Conservation (phyloP, 2,113 vertebrate species). For the Motacilla alba region DNA sequence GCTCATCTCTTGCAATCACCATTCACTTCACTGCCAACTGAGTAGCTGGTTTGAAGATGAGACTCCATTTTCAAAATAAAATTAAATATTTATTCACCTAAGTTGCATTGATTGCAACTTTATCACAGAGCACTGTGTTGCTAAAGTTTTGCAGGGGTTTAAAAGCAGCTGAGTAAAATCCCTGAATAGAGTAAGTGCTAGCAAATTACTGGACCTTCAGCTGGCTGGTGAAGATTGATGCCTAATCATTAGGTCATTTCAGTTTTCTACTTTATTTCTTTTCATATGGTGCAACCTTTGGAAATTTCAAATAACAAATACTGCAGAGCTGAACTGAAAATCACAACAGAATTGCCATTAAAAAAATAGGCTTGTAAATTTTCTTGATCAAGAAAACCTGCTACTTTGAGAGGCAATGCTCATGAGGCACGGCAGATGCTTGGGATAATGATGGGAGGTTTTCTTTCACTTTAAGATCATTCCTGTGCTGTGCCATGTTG, state of each 20-base stretch:
- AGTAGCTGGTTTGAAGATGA: not conserved
- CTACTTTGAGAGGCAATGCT: not conserved
- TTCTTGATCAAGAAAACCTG: not conserved
- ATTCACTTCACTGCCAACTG: not conserved
- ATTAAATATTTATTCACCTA: not conserved
- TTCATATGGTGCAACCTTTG: not conserved
- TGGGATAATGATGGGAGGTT: not conserved
- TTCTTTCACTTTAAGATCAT: not conserved
- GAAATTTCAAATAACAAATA: not conserved
- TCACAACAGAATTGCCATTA: not conserved
- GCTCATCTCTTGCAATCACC: not conserved
- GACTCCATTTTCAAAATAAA: not conserved
- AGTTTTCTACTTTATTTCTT: not conserved
- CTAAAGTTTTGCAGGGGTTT: not conserved
- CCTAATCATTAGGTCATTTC: not conserved
- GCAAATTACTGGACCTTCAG: not conserved
- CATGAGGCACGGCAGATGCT: not conserved
- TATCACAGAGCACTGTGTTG: not conserved
- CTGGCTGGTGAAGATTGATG: not conserved
- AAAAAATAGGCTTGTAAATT: not conserved
- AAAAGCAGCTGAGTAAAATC: not conserved
- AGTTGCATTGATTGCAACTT: not conserved
- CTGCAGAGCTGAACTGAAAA: not conserved
- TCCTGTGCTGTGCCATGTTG: not conserved
- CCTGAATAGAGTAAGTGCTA: not conserved